Evolutionary conservation across 2,113 vertebrate genomes (phyloP), one percentile per base, ranked within the genome.

Genomic region (Sciurus niger): DNA sequence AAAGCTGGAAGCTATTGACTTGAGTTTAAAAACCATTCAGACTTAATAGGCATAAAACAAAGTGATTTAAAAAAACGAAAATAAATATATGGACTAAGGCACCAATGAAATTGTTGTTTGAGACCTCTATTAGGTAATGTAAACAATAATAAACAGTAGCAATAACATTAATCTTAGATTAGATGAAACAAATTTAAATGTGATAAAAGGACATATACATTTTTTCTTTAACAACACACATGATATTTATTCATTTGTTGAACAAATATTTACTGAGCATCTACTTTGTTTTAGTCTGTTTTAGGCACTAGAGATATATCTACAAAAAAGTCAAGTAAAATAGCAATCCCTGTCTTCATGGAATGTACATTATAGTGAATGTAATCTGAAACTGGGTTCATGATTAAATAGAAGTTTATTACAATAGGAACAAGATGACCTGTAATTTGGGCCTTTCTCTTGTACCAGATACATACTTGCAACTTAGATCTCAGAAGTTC

Each of bases 371-470:
- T 48, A 60, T 46, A 73, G 48, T 43, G 17, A 76, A 0, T 32
- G 40, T 53, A 43, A 92, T 70, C 6, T 60, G 63, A 89, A 72
- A 94, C n/a, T 70, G 0, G 6, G 34, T 40, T 46, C 34, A 58
- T 67, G 34, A 68, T 34, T 82, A 82, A 85, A 25, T n/a, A 72
- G 30, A 2, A 0, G 40, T 60, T 88, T 70, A 34, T 34, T 76
- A 32, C 34, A 13, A 2, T 20, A 63, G 2, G 16, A 78, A 32
- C 37, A 13, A 55, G 16, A n/a, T 8, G 3, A 1, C 16, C 0
- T 93, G 17, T 14, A 37, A 40, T 4, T 37, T 60, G 5, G 34
- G 20, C 6, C 32, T 9, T 43, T 53, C 4, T 84, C 32, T 80
- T 8, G 30, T 28, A 60, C 25, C 34, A 46, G 30, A 37, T 7